A percentile compares a stretch with the other conserved stretches of the same genome.
Conservation (phyloP, 2,797 vertebrate genomes). For the Sebastes paucispinis region DNA sequence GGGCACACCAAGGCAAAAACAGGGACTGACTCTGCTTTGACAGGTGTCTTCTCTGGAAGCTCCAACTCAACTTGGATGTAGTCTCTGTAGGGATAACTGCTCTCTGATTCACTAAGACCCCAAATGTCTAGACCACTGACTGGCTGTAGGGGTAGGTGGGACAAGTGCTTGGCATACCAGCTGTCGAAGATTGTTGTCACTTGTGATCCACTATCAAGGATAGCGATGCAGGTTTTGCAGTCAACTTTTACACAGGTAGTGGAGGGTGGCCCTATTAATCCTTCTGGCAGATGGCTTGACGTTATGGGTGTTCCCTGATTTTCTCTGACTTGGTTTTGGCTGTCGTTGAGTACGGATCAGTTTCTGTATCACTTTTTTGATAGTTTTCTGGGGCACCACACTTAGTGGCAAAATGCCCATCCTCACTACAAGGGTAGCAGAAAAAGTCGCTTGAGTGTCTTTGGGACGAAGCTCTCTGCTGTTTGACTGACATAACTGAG, state of each 20-base stretch:
- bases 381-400: neutral
- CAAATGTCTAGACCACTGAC: slow-evolving; percentile 22
- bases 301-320: neutral
- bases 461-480: neutral
- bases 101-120: neutral
- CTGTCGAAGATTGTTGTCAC: slow-evolving; percentile 33
- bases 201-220: slow-evolving; percentile 10
- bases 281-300: no score
- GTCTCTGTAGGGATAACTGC: no score
- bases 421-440: neutral
- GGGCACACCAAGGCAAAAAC: neutral
- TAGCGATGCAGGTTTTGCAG: neutral
- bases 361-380: neutral
- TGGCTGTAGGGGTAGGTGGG: neutral
- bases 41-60: neutral
- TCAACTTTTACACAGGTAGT: neutral
- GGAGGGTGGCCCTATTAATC: no score
- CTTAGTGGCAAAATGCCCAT: neutral
- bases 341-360: neutral
- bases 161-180: slow-evolving; percentile 11
- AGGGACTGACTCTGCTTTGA: neutral
- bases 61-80: neutral
- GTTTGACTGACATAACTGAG: neutral
- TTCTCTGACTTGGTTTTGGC: neutral
- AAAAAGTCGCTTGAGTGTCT: neutral